phyloP scores from a whole-genome alignment of 37 sponge, comb jelly and placozoan genomes.

The Cladorhizidae sp. region DNA sequence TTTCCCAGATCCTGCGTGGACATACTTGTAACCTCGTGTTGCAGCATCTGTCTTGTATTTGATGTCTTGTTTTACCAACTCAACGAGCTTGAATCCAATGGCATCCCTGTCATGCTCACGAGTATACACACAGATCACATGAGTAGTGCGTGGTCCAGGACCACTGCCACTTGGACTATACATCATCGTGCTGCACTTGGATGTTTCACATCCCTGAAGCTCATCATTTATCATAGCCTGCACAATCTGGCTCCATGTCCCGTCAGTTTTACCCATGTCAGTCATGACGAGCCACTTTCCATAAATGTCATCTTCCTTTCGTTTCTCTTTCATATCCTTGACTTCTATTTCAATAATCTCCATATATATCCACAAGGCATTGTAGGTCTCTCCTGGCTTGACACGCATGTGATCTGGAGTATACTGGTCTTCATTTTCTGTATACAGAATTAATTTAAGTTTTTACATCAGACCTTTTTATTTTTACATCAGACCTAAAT shows the following conservation, averaged over 20 bases:
- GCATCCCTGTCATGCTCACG: slow-evolving; percentile 46
- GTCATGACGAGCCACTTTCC: slow-evolving; percentile 63
- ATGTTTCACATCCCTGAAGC: slow-evolving; percentile 9
- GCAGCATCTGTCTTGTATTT: slow-evolving; percentile 67
- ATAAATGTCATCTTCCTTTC: background rate
- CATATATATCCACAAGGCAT: slow-evolving; percentile 11
- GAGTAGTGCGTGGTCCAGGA: background rate
- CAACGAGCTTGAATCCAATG: slow-evolving; percentile 50
- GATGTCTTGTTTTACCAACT: slow-evolving; percentile 56
- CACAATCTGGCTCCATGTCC: slow-evolving; percentile 30
- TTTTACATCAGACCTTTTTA: too few species aligned
- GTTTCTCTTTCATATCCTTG: too few species aligned
- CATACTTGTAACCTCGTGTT: slow-evolving; percentile 15
- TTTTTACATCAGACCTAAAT: too few species aligned
- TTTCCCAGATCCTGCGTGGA: slow-evolving; percentile 14
- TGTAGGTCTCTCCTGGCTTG: too few species aligned
- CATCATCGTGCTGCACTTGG: slow-evolving; percentile 42
- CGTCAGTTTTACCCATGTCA: slow-evolving; percentile 9
- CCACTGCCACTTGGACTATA: slow-evolving; percentile 13
- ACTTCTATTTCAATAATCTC: too few species aligned
- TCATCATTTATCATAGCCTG: slow-evolving; percentile 19
- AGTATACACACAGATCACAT: slow-evolving; percentile 48
- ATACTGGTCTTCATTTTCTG: too few species aligned
- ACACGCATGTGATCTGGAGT: too few species aligned
- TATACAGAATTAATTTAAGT: too few species aligned